Evolutionary conservation across 1,140 invertebrate genomes (phyloP), one percentile per base, ranked within the genome.

Genomic region (Cardiocondyla obscurior): DNA sequence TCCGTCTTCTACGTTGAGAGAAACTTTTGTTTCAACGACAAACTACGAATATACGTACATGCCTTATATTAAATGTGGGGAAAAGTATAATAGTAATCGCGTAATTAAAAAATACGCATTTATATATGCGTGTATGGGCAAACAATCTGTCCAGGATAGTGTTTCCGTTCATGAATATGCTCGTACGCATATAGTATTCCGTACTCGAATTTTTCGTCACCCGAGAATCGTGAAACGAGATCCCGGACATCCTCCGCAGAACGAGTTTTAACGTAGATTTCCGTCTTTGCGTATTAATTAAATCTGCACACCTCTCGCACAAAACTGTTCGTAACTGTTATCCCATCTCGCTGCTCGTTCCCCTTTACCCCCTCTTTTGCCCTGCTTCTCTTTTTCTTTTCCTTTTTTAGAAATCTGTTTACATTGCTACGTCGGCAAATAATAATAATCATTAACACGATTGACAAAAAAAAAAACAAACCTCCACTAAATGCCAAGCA

Each of bases 81-180:
- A n/a, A n/a, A n/a, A n/a, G n/a, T n/a, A n/a, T n/a, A n/a, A n/a
- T n/a, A n/a, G n/a, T n/a, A n/a, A n/a, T n/a, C n/a, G n/a, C n/a
- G n/a, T n/a, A n/a, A n/a, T n/a, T n/a, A n/a, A n/a, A 51, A 55
- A 28, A 55, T 16, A 19, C 6, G 1, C 49, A 16, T 36, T 16
- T 12, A 69, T 39, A 14, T 33, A 79, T n/a, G n/a, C n/a, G 42
- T 12, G 8, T 36, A 39, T 28, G 25, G 65, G n/a, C 55, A 69
- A 60, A 62, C 57, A 53, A 22, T 55, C 79, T 73, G 67, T 88
- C 77, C 58, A 51, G 88, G 90, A 85, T 91, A 87, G 55, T 88
- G 85, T 92, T 92, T 89, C 91, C 84, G 88, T 85, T 87, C 84
- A 86, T 86, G 86, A 86, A 86, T 88, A 90, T 89, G 67, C 73